phyloP scores from a whole-genome alignment of 2,888 invertebrate species.

The Caenorhabditis afra region DNA sequence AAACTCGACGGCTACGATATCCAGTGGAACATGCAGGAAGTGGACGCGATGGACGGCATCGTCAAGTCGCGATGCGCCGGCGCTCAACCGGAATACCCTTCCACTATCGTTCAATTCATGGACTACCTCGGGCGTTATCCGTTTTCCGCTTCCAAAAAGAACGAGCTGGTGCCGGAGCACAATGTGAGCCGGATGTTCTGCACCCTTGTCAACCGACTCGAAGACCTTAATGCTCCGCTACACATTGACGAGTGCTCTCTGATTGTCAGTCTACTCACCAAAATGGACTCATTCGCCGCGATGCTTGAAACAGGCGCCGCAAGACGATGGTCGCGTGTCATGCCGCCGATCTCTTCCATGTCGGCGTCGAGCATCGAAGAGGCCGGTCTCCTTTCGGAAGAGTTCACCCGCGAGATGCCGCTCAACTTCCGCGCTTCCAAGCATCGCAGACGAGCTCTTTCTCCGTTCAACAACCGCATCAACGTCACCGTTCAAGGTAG shows the following conservation, averaged over 20 bases:
- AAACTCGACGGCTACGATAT: slow-evolving; percentile 47
- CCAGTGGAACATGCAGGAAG: slow-evolving; percentile 40
- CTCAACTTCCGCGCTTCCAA: slow-evolving; percentile 38
- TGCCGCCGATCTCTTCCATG: background rate
- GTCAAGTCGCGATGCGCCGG: slow-evolving; percentile 31
- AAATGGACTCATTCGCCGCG: slow-evolving; percentile 27
- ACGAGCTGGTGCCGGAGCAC: slow-evolving; percentile 14
- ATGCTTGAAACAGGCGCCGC: slow-evolving; percentile 32
- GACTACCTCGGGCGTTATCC: slow-evolving; percentile 50
- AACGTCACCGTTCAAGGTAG: slow-evolving; percentile 31
- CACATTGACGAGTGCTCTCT: slow-evolving; percentile 28
- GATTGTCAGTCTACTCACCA: slow-evolving; percentile 28
- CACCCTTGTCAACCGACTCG: slow-evolving; percentile 50
- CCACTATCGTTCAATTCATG: slow-evolving; percentile 50
- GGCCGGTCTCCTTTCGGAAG: slow-evolving; percentile 36
- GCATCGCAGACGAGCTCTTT: slow-evolving; percentile 34
- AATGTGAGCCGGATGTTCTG: slow-evolving; percentile 46
- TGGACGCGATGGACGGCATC: slow-evolving; percentile 35
- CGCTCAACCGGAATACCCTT: slow-evolving; percentile 38
- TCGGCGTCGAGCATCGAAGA: slow-evolving; percentile 44
- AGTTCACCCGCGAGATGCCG: slow-evolving; percentile 38
- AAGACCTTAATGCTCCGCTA: slow-evolving; percentile 49
- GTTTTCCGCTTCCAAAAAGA: slow-evolving; percentile 26
- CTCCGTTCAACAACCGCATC: slow-evolving; percentile 32
- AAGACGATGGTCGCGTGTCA: slow-evolving; percentile 34